A percentile compares a stretch with the other conserved stretches of the same genome.
These are phyloP conservation scores for Caiman crocodilus DNA, from an alignment of 2,797 vertebrate genomes.

Conservation along the genomic window DNA sequence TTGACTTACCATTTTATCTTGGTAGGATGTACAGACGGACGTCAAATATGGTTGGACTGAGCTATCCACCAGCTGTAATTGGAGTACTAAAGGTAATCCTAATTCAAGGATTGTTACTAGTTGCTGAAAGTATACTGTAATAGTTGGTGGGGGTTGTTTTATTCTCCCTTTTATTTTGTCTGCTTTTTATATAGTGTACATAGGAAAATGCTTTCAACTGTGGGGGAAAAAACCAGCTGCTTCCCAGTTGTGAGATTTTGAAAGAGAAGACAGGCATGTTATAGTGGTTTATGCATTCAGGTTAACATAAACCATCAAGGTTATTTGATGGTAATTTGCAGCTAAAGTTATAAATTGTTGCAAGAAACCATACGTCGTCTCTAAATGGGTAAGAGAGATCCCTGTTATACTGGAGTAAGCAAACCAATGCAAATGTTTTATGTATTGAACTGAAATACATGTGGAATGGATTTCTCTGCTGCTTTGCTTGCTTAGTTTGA, in stretches of 20 bases:
- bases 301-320: background rate
- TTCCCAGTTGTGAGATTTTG: conserved; percentile 3
- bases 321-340: background rate
- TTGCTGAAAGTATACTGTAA: background rate
- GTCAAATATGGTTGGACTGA: conserved; percentile 94
- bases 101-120: background rate
- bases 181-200: conserved; percentile 12
- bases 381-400: background rate
- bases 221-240: background rate
- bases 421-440: background rate
- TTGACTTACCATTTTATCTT: conserved; percentile 74
- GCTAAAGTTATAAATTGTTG: background rate
- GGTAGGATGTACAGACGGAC: conserved; percentile 95
- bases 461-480: background rate
- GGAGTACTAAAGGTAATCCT: conserved; percentile 91
- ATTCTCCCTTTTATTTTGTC: conserved; percentile 3
- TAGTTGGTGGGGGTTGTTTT: background rate
- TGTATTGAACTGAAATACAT: background rate
- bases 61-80: conserved; percentile 92
- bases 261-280: background rate
- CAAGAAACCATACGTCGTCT: background rate
- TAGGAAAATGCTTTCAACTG: background rate
- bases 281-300: background rate
- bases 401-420: background rate
- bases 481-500: background rate